Evolutionary conservation across 2,113 vertebrate genomes (phyloP), one percentile per base, ranked within the genome.

Genomic region (Fulmarus glacialis): DNA sequence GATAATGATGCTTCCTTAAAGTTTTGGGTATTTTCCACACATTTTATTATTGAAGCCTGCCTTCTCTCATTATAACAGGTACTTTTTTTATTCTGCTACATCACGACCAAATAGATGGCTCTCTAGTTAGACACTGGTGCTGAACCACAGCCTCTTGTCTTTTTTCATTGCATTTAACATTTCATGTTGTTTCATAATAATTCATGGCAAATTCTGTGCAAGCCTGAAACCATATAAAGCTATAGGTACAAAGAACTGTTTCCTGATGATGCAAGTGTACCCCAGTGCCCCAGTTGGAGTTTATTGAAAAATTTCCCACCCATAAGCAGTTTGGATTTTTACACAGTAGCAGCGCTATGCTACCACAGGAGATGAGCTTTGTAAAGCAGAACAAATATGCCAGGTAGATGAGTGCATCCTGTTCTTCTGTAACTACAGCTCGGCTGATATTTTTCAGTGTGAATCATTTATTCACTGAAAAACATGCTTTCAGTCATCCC

Each of bases 391-490:
- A 77, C 75, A 70, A 78, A 53, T 8, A 29, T 6, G 11, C 45
- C 19, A 36, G 43, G 16, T n/a, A 45, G 20, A 3, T 43, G 30
- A 91, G 15, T 56, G 58, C 60, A 32, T 60, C 27, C 9, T 67
- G 14, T 52, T 82, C 36, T 81, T 75, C n/a, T 55, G 9, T 47
- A 55, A 5, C 32, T 70, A 17, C 22, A 84, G 24, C 42, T 60
- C 1, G 0, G 40, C 53, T 64, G 40, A 4, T 72, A 12, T 27
- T 90, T 84, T 91, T 50, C n/a, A 32, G 21, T 48, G 45, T 60
- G 73, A 87, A 82, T 20, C n/a, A 30, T 71, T 82, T 78, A 82
- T 85, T 95, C 60, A 38, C 32, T 59, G 43, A 55, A 84, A 91
- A 95, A 30, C 4, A 19, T 93, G 11, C 32, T 95, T 89, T 89